phyloP scores from a whole-genome alignment of 2,797 vertebrate genomes.

The Thalassophryne amazonica region DNA sequence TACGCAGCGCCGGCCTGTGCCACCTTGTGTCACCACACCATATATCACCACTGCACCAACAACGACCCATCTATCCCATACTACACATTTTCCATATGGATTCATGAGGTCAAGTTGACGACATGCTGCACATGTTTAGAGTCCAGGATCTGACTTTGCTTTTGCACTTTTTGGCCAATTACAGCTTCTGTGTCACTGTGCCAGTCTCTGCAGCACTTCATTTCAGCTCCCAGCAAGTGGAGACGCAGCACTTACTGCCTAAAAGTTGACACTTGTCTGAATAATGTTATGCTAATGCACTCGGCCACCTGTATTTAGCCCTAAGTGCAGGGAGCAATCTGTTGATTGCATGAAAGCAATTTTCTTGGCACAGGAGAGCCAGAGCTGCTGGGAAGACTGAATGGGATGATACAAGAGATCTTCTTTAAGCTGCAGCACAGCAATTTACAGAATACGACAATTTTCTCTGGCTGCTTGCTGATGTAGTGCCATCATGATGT shows the following conservation, averaged over 20 bases:
- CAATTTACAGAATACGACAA: conserved; percentile 76
- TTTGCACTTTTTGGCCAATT: conserved; percentile 43
- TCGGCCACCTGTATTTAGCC: conserved; percentile 79
- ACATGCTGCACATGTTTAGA: conserved; percentile 64
- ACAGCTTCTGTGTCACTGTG: conserved; percentile 21
- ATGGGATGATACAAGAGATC: conserved; percentile 69
- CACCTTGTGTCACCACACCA: conserved; percentile 17
- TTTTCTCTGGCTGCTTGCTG: conserved; percentile 72
- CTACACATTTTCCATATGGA: conserved; percentile 29
- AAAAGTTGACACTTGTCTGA: conserved; percentile 75
- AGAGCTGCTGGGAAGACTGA: conserved; percentile 47
- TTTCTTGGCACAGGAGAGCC: conserved; percentile 62
- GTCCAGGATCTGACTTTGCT: conserved; percentile 30
- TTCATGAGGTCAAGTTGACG: conserved; percentile 63
- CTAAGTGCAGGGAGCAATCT: conserved; percentile 77
- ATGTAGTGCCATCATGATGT: conserved; percentile 57
- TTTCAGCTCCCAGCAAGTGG: conserved; percentile 54
- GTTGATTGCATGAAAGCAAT: conserved; percentile 78
- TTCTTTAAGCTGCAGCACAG: conserved; percentile 73
- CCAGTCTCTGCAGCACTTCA: conserved; percentile 52
- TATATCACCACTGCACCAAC: conserved; percentile 21
- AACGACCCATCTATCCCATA: conserved; percentile 24
- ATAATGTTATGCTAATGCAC: conserved; percentile 81
- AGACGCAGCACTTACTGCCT: conserved; percentile 56
- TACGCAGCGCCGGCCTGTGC: no score